Evolutionary conservation across 2,113 vertebrate genomes (phyloP), one percentile per base, ranked within the genome.

Genomic region (Eidolon helvum): DNA sequence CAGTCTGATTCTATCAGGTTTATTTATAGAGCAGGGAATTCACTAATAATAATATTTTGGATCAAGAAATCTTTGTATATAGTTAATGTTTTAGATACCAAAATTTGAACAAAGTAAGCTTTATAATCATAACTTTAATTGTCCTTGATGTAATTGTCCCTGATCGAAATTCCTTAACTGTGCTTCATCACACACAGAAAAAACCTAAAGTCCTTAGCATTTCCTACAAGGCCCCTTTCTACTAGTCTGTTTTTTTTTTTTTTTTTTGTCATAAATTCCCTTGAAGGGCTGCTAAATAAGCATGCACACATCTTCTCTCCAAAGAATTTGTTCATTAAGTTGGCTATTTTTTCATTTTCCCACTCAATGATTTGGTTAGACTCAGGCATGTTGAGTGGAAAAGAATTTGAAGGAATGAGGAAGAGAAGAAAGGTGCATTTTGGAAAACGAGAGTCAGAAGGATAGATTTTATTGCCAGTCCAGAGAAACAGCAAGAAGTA

Each of bases 51-150:
- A 84, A 50, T 61, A 91, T 16, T 53, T 50, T 92, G 21, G 53
- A 71, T 93, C 38, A 88, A 30, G 94, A 84, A 53, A 15, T 84
- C 3, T 40, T 88, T 79, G 10, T 38, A 72, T n/a, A 33, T 79
- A 24, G 6, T 78, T 57, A 66, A 71, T 79, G 19, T 61, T 66
- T 40, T 78, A 33, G n/a, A 63, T 57, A 50, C 11, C 26, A 74
- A 57, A 96, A 40, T 79, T 38, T 68, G 22, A 86, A 19, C 43
- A 93, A 68, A 92, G 59, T 3, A 61, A 74, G 3, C 2, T 28
- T 66, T 57, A 48, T 28, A 14, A 90, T 72, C 15, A 22, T n/a
- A 38, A 7, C 7, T 90, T 79, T 74, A 75, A 87, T 90, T 87
- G 24, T 48, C 9, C 26, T 78, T 50, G 7, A n/a, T 45, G 10